Evolutionary conservation across 2,797 vertebrate genomes (phyloP).

Genomic region (Xiphophorus birchmanni): DNA sequence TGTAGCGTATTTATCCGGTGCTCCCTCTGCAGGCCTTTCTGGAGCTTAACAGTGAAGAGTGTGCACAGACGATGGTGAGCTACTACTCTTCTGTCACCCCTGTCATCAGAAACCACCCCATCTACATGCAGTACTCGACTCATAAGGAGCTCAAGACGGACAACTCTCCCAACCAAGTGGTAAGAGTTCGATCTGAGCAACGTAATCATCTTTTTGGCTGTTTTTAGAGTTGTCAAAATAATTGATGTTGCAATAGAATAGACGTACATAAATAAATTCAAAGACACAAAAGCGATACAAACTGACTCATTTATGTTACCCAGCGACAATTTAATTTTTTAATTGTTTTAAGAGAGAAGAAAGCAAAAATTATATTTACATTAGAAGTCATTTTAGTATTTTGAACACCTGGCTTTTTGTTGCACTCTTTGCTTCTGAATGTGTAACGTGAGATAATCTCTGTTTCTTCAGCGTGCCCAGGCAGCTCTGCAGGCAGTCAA

Average conservation of each 20-base stretch:
- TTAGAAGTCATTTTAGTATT: too few species aligned
- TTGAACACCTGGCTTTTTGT: background rate
- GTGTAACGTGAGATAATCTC: background rate
- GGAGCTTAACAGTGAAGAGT: constrained; percentile 94
- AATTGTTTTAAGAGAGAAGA: too few species aligned
- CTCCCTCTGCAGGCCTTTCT: constrained; percentile 86
- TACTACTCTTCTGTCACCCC: constrained; percentile 95
- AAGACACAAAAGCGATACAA: background rate
- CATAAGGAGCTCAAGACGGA: constrained; percentile 98
- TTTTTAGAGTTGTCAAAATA: background rate
- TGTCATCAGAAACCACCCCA: constrained; percentile 90
- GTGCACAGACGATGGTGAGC: constrained; percentile 96
- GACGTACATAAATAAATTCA: background rate
- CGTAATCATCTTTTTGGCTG: background rate
- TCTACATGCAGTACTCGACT: constrained; percentile 97
- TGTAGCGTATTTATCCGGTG: constrained; percentile 9
- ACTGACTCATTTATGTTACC: background rate
- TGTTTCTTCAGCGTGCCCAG: constrained; percentile 86
- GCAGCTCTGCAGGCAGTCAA: constrained; percentile 96
- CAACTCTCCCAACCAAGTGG: constrained; percentile 95
- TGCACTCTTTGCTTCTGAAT: background rate
- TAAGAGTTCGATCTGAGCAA: constrained; percentile 59
- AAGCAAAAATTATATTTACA: too few species aligned
- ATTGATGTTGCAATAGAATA: background rate
- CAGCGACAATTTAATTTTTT: too few species aligned